phyloP scores from a whole-genome alignment of 2,888 invertebrate genomes.

The Unio pictorum region DNA sequence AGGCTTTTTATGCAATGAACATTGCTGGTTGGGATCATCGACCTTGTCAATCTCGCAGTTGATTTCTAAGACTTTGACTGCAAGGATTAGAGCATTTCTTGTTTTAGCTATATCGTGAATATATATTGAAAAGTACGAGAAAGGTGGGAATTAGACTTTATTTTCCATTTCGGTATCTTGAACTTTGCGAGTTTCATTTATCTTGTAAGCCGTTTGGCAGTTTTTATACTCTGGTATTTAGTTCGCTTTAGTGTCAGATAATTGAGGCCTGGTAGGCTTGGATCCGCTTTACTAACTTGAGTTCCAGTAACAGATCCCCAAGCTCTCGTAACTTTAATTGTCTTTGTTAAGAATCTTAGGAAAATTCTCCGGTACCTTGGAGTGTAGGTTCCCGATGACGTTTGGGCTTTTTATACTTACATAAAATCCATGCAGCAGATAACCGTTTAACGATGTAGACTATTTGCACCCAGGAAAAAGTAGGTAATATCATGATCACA shows the following conservation, averaged over 20 bases:
- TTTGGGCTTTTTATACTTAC: slow-evolving; percentile 10
- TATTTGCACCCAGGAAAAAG: too few relatives aligned
- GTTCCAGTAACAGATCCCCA: slow-evolving; percentile 5
- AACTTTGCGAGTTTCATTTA: slow-evolving; percentile 13
- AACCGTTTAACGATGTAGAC: too few relatives aligned
- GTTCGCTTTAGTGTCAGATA: slow-evolving; percentile 16
- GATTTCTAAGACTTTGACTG: too few relatives aligned
- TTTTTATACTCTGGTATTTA: slow-evolving; percentile 15
- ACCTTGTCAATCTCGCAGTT: too few relatives aligned
- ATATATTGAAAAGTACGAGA: slow-evolving; percentile 9
- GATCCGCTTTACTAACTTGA: slow-evolving; percentile 7
- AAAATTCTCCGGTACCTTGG: slow-evolving; percentile 4
- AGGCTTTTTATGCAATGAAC: slow-evolving; percentile 5
- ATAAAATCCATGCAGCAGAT: too few relatives aligned
- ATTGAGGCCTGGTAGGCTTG: slow-evolving; percentile 1
- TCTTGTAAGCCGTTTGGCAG: slow-evolving; percentile 15
- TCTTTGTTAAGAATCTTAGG: slow-evolving; percentile 6
- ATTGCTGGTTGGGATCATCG: not conserved
- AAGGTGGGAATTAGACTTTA: slow-evolving; percentile 9
- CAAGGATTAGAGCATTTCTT: slow-evolving; percentile 13
- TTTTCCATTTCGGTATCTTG: slow-evolving; percentile 6
- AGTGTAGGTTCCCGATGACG: slow-evolving; percentile 11
- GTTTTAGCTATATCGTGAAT: slow-evolving; percentile 10
- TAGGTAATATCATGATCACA: too few relatives aligned
- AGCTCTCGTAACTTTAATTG: slow-evolving; percentile 4